Evolutionary conservation across 2,888 invertebrate genomes (phyloP), one percentile per base, ranked within the genome.

Genomic region (Xanthia togata): DNA sequence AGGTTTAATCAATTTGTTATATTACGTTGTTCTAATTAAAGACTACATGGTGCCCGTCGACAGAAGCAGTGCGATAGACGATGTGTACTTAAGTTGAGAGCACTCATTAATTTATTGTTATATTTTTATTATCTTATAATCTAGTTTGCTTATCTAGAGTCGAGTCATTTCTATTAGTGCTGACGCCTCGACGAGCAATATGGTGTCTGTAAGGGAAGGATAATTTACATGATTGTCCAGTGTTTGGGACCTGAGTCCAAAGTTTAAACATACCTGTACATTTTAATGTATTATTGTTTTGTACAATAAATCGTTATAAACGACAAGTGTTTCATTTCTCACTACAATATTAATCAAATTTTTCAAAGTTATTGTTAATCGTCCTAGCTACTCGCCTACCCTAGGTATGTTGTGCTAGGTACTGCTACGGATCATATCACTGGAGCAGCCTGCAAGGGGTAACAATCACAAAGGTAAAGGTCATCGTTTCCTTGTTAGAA

Each of bases 261-360:
- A 95, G 94, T 94, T 95, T 94, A 96, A 96, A 96, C 96, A 96
- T 96, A 97, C 97, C 97, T 97, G 97, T 97, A 97, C 96, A 97
- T 97, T 96, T 96, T 96, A 97, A 96, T 96, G 97, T 97, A 97
- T 96, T 96, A 96, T 97, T 97, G 97, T 97, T 97, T 97, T 97
- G 96, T 97, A 97, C 96, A 97, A 96, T 97, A 97, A 97, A 97
- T 96, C 96, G 96, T 97, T 97, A 96, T 96, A 96, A 97, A 96
- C 94, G 93, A 95, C 86, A 90, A 79, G 86, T 93, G 92, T 95
- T 95, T 94, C 53, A 92, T 93, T 95, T 89, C n/a, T 71, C 55
- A 20, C 9, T 35, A 31, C 17, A n/a, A n/a, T 59, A 59, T 59
- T 78, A 4, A 31, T 41, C 38, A 11, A n/a, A 26, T 38, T 44